A percentile compares a stretch with the other conserved stretches of the same genome.
phyloP scores from a whole-genome alignment of 2,888 invertebrate genomes.

The Galerucella pusilla region DNA sequence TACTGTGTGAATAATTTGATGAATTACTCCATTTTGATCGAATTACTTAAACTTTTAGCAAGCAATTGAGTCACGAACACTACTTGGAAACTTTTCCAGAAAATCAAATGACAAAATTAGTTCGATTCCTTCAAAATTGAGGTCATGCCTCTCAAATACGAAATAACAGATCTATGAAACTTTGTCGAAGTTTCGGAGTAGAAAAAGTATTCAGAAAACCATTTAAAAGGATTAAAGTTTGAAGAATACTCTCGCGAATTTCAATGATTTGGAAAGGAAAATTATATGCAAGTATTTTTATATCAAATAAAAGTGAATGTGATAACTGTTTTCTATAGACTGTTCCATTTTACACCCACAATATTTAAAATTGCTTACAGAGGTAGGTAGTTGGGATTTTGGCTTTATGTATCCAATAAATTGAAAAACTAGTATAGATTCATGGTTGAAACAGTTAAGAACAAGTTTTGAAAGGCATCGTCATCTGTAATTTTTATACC shows the following conservation, averaged over 20 bases:
- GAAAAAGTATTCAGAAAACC: slow-evolving; percentile 38
- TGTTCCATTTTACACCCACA: too few species aligned
- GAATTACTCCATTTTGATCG: not conserved
- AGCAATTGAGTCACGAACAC: slow-evolving; percentile 14
- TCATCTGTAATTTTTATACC: too few species aligned
- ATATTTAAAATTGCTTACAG: too few species aligned
- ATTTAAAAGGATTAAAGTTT: slow-evolving; percentile 43
- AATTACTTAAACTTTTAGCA: not conserved
- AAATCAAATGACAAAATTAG: slow-evolving; percentile 36
- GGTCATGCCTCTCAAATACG: slow-evolving; percentile 46
- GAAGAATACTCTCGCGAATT: slow-evolving; percentile 35
- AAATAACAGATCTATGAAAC: slow-evolving; percentile 49
- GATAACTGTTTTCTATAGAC: too few species aligned
- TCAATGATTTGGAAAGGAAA: slow-evolving; percentile 37
- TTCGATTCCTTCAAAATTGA: slow-evolving; percentile 41
- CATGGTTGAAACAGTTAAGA: too few species aligned
- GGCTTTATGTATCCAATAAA: too few species aligned
- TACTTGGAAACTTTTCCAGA: slow-evolving; percentile 8
- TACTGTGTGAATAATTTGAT: not conserved
- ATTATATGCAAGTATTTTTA: slow-evolving; percentile 23
- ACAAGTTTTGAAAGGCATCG: too few species aligned
- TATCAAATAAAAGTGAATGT: not conserved
- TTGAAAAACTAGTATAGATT: too few species aligned
- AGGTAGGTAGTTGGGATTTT: too few species aligned
- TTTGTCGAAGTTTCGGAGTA: slow-evolving; percentile 34